Evolutionary conservation across 30 jellyfish, hydroid and myxozoan genomes (phyloP), one percentile per base, ranked within the genome.

Genomic region (Aurelia aurita complex sp. Pacific): DNA sequence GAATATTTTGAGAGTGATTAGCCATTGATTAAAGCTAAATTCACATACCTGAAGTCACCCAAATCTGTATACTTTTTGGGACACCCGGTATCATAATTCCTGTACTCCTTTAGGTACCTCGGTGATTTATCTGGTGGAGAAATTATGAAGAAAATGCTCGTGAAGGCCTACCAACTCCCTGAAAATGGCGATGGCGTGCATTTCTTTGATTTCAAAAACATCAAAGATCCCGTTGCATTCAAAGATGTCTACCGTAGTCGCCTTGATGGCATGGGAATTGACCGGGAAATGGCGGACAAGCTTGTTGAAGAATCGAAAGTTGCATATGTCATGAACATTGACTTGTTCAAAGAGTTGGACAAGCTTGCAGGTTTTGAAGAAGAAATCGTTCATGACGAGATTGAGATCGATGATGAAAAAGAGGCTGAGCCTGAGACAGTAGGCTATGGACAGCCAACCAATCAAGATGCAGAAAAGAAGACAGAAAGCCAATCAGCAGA

Each of bases 91-190:
- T 40, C 9, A 0, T 40, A 40, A 40, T 40, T 6, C 9, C 52
- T 40, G 4, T 40, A 40, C 9, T 75, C 42, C 46, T 5, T 2
- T 5, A 88, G 97, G 80, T 88, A 88, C 69, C 83, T 88, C 18
- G 97, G 97, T 63, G 97, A 88, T 53, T 69, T 88, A n/a, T 88
- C 97, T 40, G 97, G 97, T 15, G 97, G 91, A 10, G 92, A 88
- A 61, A 73, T 88, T 17, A 18, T 88, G 65, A 88, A 88, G 82
- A 88, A 88, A 64, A 73, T 72, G 74, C 92, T 89, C 5, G 82
- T 64, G 19, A 88, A 88, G 32, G 81, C 97, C 33, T 88, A 62
- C 72, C 75, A 69, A 35, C 79, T 88, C 43, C 92, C 97, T 5
- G 89, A 70, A 72, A 74, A 71, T 53, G 97, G 97, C 6, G 97